A percentile compares a stretch with the other conserved stretches of the same genome.
phyloP scores from a whole-genome alignment of 1,140 invertebrate species.

The Lutraria rhynchaena region DNA sequence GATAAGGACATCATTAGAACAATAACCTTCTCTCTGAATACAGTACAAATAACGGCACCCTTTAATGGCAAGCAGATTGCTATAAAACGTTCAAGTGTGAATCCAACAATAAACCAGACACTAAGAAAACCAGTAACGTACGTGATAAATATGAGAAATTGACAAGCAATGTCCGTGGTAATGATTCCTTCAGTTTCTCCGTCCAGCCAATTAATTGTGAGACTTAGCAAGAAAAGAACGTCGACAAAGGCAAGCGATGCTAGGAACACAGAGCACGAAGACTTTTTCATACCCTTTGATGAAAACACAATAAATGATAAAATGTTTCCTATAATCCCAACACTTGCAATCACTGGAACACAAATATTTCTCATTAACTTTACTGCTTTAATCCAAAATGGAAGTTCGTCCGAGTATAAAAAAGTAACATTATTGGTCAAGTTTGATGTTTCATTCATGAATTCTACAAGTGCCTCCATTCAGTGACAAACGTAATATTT shows the following conservation, averaged over 20 bases:
- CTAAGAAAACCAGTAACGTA: conserved; percentile 73
- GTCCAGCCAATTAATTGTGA: conserved; percentile 35
- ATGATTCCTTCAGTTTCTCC: conserved; percentile 6
- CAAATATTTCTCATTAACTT: conserved; percentile 25
- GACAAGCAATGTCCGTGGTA: conserved; percentile 57
- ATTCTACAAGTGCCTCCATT: too few species aligned
- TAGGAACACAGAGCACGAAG: conserved; percentile 38
- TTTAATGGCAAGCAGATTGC: conserved; percentile 75
- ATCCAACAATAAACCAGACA: conserved; percentile 79
- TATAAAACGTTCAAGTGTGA: conserved; percentile 78
- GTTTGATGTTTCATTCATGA: too few species aligned
- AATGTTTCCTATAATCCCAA: conserved; percentile 43
- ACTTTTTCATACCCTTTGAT: conserved; percentile 24
- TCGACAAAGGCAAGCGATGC: conserved; percentile 35
- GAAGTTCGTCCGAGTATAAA: too few species aligned
- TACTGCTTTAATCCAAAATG: neutral
- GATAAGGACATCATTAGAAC: conserved; percentile 45
- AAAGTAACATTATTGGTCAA: too few species aligned
- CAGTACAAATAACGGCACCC: conserved; percentile 67
- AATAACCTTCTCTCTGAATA: conserved; percentile 47
- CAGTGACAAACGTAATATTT: too few species aligned
- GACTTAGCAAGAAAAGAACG: conserved; percentile 5
- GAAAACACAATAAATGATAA: conserved; percentile 41
- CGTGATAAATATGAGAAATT: conserved; percentile 69
- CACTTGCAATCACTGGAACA: conserved; percentile 8